Conservation (phyloP, 2,888 invertebrate species). For the Branchipolynoe longqiensis region DNA sequence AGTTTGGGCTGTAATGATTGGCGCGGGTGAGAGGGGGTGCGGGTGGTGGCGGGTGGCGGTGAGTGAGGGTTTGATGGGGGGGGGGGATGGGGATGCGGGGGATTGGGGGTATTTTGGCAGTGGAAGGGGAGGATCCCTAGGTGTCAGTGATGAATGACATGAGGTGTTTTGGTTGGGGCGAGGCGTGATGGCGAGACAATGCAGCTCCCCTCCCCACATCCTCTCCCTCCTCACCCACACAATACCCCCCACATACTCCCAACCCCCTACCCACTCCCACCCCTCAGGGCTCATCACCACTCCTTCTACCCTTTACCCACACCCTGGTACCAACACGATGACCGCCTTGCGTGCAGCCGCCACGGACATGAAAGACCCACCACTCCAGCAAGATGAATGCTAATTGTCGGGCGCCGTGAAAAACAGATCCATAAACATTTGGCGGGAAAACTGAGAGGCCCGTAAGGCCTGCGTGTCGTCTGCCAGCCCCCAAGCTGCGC, state of each 20-base stretch:
- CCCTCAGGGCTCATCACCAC: too few species aligned
- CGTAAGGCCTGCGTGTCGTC: too few species aligned
- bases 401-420: neutral
- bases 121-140: neutral
- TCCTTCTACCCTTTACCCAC: too few species aligned
- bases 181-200: neutral
- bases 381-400: neutral
- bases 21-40: neutral
- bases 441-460: neutral
- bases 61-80: neutral
- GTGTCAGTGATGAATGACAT: conserved; percentile 35
- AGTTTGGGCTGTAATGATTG: neutral
- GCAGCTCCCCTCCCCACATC: too few species aligned
- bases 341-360: conserved; percentile 34
- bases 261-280: neutral
- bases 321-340: too few species aligned
- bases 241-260: too few species aligned
- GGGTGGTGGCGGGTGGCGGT: too few species aligned
- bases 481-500: too few species aligned
- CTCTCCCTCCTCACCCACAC: too few species aligned
- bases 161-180: conserved; percentile 19
- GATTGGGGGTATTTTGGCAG: neutral
- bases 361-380: conserved; percentile 16
- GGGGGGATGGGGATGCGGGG: neutral
- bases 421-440: conserved; percentile 33